Percentiles rank a stretch among this genome's conserved stretches.
These are phyloP conservation scores for Theonella swinhoei DNA, from an alignment of 37 sponge, comb jelly and placozoan genomes.

Conservation along the genomic window DNA sequence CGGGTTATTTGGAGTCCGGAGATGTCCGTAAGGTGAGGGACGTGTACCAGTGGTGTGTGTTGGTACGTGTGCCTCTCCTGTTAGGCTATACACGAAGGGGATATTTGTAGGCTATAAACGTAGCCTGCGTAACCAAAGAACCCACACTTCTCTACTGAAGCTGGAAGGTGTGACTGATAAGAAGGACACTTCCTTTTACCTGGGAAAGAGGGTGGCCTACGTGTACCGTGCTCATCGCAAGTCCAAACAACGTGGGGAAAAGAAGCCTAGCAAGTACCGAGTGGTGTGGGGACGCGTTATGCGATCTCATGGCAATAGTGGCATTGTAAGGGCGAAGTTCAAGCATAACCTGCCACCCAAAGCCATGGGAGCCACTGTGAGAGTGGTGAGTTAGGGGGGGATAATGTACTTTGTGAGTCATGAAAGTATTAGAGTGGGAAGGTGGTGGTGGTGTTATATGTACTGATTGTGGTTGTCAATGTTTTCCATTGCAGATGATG, in stretches of 20 bases:
- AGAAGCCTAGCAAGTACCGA: constrained; percentile 87
- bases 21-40: no score
- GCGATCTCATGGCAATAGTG: constrained; percentile 95
- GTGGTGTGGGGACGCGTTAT: constrained; percentile 97
- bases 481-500: constrained; percentile 78
- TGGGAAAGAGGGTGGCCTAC: constrained; percentile 96
- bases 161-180: constrained; percentile 87
- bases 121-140: constrained; percentile 83
- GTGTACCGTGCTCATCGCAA: constrained; percentile 75
- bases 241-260: constrained; percentile 54
- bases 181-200: constrained; percentile 87
- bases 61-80: no score
- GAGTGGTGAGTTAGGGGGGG: constrained; percentile 95
- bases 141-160: constrained; percentile 87
- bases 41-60: no score
- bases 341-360: constrained; percentile 87
- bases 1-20: no score
- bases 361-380: constrained; percentile 96
- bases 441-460: constrained; percentile 20
- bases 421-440: not conserved
- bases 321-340: constrained; percentile 95
- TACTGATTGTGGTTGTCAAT: constrained; percentile 19
- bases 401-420: no score
- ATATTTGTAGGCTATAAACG: constrained; percentile 92
- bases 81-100: constrained; percentile 93